Percentiles rank a stretch among this genome's conserved stretches.
These are phyloP conservation scores for Timema podura DNA, from an alignment of 2,888 invertebrate species.

Conservation along the genomic window DNA sequence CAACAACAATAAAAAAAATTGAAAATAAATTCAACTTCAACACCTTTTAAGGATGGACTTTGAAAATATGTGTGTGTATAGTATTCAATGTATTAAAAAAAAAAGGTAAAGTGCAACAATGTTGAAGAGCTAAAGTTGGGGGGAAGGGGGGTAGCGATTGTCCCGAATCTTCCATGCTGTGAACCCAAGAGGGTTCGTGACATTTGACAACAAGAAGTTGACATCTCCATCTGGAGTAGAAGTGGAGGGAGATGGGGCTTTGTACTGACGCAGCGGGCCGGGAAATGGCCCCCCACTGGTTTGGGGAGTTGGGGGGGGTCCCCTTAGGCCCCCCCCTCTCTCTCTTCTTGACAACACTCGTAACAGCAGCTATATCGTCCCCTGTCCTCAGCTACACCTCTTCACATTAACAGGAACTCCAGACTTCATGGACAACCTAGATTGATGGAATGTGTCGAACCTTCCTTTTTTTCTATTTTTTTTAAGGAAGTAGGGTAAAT, in stretches of 20 bases:
- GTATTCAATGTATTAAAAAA: too few species aligned
- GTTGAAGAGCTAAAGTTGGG: not conserved
- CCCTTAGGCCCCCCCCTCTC: constrained; percentile 1
- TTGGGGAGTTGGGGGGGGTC: constrained; percentile 7
- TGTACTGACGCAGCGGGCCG: constrained; percentile 28
- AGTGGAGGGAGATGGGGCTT: constrained; percentile 16
- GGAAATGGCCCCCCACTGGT: constrained; percentile 29
- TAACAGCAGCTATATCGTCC: not conserved
- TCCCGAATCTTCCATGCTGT: not conserved
- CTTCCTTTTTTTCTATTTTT: too few species aligned
- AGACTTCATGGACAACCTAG: too few species aligned
- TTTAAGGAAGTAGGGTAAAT: too few species aligned
- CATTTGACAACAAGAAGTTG: constrained; percentile 15
- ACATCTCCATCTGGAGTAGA: constrained; percentile 20
- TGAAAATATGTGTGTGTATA: too few species aligned
- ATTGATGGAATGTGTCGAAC: too few species aligned
- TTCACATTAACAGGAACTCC: too few species aligned
- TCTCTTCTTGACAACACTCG: not conserved
- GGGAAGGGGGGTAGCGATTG: not conserved
- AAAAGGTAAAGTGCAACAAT: too few species aligned
- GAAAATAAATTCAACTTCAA: too few species aligned
- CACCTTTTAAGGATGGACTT: too few species aligned
- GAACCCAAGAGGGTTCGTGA: not conserved
- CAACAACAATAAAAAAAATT: not conserved
- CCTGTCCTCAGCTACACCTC: too few species aligned